Evolutionary conservation across 1,140 invertebrate genomes (phyloP).

Genomic region (Drosophila ambigua): DNA sequence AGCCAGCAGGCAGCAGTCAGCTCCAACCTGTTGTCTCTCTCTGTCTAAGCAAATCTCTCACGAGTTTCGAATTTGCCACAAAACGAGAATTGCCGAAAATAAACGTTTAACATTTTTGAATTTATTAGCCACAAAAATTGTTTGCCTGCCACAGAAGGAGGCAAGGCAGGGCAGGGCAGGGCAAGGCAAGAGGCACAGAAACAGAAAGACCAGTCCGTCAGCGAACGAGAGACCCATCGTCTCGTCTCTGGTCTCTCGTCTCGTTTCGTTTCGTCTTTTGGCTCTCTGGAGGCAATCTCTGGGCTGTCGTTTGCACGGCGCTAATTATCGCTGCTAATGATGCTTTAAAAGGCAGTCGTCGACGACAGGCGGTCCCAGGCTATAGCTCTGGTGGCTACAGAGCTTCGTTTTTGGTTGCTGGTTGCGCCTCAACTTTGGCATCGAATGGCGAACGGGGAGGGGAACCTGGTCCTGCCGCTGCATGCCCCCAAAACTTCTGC

Average conservation of each 20-base stretch:
- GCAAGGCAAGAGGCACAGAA: not conserved
- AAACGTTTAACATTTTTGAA: conserved; percentile 78
- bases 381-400: conserved; percentile 7
- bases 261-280: not conserved
- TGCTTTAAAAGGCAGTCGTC: conserved; percentile 82
- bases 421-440: too few relatives aligned
- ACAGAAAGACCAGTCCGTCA: not conserved
- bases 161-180: not conserved
- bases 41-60: conserved; percentile 69
- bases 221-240: not conserved
- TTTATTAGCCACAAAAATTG: conserved; percentile 75
- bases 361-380: conserved; percentile 71
- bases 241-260: not conserved
- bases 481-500: not conserved
- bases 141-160: conserved; percentile 11
- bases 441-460: conserved; percentile 3
- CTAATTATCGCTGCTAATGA: conserved; percentile 83
- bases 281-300: conserved; percentile 59
- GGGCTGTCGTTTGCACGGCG: conserved; percentile 79
- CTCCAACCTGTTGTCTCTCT: conserved; percentile 45
- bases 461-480: conserved; percentile 20
- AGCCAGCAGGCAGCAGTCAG: conserved; percentile 18
- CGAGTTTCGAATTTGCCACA: conserved; percentile 76
- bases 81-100: conserved; percentile 45
- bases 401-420: conserved; percentile 26